Conservation (phyloP, 2,888 invertebrate genomes). For the Chalcis sispes region DNA sequence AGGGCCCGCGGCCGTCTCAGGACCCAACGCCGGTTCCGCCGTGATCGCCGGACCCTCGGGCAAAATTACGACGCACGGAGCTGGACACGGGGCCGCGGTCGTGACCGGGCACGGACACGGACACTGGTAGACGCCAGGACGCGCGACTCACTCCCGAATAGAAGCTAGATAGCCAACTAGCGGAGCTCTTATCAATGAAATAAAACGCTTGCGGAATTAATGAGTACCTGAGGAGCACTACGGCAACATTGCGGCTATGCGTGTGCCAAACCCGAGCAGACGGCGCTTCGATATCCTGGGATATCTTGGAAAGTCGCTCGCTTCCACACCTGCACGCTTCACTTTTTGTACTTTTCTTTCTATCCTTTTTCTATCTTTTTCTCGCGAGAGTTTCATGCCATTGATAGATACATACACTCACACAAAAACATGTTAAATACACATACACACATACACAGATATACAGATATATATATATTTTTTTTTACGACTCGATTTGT, state of each 20-base stretch:
- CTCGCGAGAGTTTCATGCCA: conserved; percentile 56
- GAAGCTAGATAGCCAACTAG: conserved; percentile 28
- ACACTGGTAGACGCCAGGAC: background rate
- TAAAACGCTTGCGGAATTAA: conserved; percentile 45
- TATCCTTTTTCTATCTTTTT: conserved; percentile 34
- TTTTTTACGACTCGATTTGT: conserved; percentile 52
- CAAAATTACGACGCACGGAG: conserved; percentile 72
- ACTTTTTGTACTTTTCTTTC: conserved; percentile 14
- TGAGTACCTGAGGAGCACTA: conserved; percentile 44
- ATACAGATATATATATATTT: conserved; percentile 25
- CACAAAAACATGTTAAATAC: conserved; percentile 28
- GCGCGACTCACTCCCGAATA: background rate
- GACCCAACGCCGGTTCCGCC: conserved; percentile 71
- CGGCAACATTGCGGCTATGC: background rate
- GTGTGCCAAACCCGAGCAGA: conserved; percentile 14
- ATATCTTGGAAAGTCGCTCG: conserved; percentile 31
- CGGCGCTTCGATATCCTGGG: background rate
- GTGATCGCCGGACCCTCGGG: conserved; percentile 73
- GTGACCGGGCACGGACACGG: conserved; percentile 67
- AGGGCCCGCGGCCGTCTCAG: conserved; percentile 70
- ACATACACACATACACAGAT: conserved; percentile 33
- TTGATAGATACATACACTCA: conserved; percentile 41
- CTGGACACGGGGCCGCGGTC: conserved; percentile 70
- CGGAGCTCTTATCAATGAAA: conserved; percentile 34
- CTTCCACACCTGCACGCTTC: conserved; percentile 11